Evolutionary conservation across 2,888 invertebrate species (phyloP), one percentile per base, ranked within the genome.

Genomic region (Lydus trimaculatus): DNA sequence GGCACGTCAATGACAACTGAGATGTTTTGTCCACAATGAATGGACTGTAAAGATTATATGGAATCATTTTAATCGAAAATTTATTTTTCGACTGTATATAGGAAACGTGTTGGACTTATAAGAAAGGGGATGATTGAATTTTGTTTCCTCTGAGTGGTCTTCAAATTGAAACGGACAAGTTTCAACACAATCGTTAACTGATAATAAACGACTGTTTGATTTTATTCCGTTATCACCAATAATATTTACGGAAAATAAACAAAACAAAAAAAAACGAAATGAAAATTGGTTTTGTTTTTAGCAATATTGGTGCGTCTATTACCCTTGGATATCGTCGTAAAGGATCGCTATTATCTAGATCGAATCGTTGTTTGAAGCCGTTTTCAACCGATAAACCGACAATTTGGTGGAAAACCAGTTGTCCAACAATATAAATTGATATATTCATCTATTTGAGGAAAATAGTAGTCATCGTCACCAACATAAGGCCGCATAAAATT

Each of bases 1-100:
- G 75, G 75, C 69, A 75, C 75, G 77, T 78, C 78, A 77, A 74
- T 79, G 79, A 77, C 78, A 78, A 77, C 76, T 74, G 77, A 76
- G 75, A 71, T 74, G 76, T 73, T 77, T 77, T 78, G 78, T 78
- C 74, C 76, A 66, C 65, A 69, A 70, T 74, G 76, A 76, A 77
- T 77, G 74, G 72, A 72, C 72, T 71, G 72, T 73, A 75, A 74
- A 75, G 73, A 73, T 74, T 74, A 74, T 73, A 73, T 48, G 72
- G 73, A 75, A 76, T 77, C 73, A 67, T 73, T 74, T 76, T 75
- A 73, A 76, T 76, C 76, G 75, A 75, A 76, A 36, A 73, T 70
- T 70, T 61, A 65, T 66, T 52, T 52, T 25, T 3, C 23, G 13
- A 52, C 25, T 15, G 28, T 28, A 25, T 4, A 52, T 52, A 11